Conservation (phyloP, 2,797 vertebrate genomes). For the Centropyge bicolor region DNA sequence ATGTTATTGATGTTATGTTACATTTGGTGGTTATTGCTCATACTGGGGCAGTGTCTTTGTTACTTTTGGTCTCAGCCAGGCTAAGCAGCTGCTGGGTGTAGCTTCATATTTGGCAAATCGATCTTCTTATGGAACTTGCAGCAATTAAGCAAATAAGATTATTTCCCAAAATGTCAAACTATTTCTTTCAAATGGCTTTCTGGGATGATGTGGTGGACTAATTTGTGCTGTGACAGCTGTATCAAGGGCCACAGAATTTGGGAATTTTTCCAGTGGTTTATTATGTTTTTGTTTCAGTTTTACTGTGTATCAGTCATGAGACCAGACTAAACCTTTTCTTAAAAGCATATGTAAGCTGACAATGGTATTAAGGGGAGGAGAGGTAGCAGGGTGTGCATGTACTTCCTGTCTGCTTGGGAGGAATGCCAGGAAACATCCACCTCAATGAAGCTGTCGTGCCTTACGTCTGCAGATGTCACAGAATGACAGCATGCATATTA, state of each 20-base stretch:
- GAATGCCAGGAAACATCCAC: conserved; percentile 27
- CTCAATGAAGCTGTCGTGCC: not conserved
- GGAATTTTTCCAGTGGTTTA: not conserved
- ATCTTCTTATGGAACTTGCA: not conserved
- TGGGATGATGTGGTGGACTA: not conserved
- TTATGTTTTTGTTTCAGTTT: conserved; percentile 27
- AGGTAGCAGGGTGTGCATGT: not conserved
- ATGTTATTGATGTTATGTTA: no score
- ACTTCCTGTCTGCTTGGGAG: conserved; percentile 25
- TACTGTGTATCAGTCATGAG: not conserved
- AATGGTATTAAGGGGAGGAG: conserved; percentile 4
- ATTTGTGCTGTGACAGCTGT: not conserved
- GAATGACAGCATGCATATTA: no score
- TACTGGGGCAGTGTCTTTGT: no score
- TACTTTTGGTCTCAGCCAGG: no score
- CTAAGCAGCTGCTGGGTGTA: not conserved
- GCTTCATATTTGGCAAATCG: not conserved
- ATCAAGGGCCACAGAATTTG: not conserved
- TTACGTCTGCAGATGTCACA: no score
- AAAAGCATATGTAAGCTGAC: conserved; percentile 28
- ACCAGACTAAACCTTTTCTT: conserved; percentile 7
- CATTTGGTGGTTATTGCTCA: no score
- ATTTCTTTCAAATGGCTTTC: not conserved
- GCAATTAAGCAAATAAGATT: no score
- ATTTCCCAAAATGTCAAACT: not conserved